A percentile compares a stretch with the other conserved stretches of the same genome.
Conservation (phyloP, 37 sponge, comb jelly and placozoan species). For the Diacarnus erythraeanus region DNA sequence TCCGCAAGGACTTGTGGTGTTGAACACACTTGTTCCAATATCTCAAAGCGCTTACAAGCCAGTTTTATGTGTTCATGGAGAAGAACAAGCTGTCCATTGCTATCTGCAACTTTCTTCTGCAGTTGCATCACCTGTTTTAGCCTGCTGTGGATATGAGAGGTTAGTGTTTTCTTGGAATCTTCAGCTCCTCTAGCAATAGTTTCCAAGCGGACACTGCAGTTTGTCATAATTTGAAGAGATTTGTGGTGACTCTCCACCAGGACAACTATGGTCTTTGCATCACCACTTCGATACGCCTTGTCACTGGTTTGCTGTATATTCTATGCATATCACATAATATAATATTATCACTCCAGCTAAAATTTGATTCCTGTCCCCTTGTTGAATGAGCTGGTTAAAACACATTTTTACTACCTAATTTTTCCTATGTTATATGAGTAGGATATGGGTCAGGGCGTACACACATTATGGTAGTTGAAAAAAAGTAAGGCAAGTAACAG, state of each 20-base stretch:
- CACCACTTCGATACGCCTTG: constrained; percentile 53
- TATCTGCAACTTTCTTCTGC: constrained; percentile 45
- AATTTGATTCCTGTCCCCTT: too few relatives aligned
- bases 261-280: constrained; percentile 46
- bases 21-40: constrained; percentile 53
- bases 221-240: constrained; percentile 43
- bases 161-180: constrained; percentile 5
- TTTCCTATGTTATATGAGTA: too few relatives aligned
- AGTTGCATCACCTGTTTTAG: constrained; percentile 36
- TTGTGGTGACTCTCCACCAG: constrained; percentile 51
- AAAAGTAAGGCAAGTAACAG: not conserved
- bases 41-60: constrained; percentile 58
- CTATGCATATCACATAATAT: too few relatives aligned
- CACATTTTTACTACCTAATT: too few relatives aligned
- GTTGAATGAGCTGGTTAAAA: too few relatives aligned
- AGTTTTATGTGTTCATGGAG: constrained; percentile 56
- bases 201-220: constrained; percentile 29
- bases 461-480: too few relatives aligned
- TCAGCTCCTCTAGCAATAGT: not conserved
- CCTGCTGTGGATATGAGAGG: constrained; percentile 17
- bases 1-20: constrained; percentile 44
- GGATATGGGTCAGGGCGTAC: too few relatives aligned
- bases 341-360: too few relatives aligned
- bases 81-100: constrained; percentile 39
- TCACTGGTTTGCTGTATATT: constrained; percentile 52